Base-by-base conservation (phyloP, 2,797 vertebrate species). In the Carduelis carduelis region DNA sequence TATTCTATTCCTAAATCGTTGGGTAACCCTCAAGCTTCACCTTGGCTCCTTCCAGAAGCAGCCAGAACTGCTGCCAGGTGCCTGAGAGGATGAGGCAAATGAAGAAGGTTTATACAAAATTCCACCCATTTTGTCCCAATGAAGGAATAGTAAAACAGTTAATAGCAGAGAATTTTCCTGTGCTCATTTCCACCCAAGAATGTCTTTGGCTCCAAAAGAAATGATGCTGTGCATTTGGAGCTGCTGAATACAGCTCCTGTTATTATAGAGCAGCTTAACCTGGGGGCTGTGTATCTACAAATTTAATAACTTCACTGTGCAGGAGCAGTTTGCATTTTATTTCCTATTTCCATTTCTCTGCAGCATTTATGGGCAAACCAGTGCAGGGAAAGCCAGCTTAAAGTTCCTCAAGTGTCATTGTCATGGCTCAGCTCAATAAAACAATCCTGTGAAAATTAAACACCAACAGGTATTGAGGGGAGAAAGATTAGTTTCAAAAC, bases 271-370 rank as follows among this genome's bases (percentile, higher is more conserved):
- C 68, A 95, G 83, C 92, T 96, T 88, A 91, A 94, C 69, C 66
- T 89, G 60, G 55, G 75, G 74, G 21, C 55, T 86, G 69, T 85
- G 79, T 32, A 91, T 46, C 63, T 64, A 26, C 87, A 69, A 35
- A 96, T 94, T 95, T 95, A 95, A 91, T 91, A 95, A 90, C 79
- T 91, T 90, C 77, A 60, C 89, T 96, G 64, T 71, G 50, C 37
- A 57, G 74, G 30, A 87, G 52, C 56, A 52, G 52, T 90, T 76
- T 81, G 13, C 70, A 50, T 93, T 91, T 93, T 95, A 93, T 55
- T 91, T 78, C 47, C 43, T 37, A 53, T 80, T 96, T 81, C 50
- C 65, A 59, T 89, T 85, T 87, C 24, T 72, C 46, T 35, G 24
- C 79, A 49, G n/a, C 65, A 70, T 88, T 95, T 90, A 20, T 56